phyloP scores from a whole-genome alignment of 2,888 invertebrate species.

The Harpagoxenus sublaevis region DNA sequence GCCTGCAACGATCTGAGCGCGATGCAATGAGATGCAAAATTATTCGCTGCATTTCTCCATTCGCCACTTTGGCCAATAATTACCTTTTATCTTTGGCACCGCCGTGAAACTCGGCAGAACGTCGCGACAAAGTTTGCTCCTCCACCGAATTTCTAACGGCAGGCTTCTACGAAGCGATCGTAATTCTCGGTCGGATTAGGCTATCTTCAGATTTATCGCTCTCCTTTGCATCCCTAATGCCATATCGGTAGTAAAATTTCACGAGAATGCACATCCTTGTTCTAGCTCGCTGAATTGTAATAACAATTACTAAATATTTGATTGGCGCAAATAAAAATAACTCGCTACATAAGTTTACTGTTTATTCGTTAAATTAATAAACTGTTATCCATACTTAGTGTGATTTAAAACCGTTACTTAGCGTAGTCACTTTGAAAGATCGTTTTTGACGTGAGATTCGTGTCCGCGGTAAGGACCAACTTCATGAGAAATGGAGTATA shows the following conservation, averaged over 20 bases:
- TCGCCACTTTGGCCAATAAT: conserved; percentile 27
- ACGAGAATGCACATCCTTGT: background rate
- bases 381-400: background rate
- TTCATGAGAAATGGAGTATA: background rate
- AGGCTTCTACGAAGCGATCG: conserved; percentile 7
- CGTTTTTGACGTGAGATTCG: background rate
- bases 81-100: conserved; percentile 21
- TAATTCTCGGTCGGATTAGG: conserved; percentile 27
- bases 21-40: conserved; percentile 34
- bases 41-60: conserved; percentile 25
- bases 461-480: background rate
- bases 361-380: background rate
- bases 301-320: background rate
- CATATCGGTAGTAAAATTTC: background rate
- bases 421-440: background rate
- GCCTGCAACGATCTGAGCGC: background rate
- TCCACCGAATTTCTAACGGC: conserved; percentile 2
- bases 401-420: background rate
- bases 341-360: background rate
- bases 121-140: conserved; percentile 13
- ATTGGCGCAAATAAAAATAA: background rate
- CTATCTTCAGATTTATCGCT: background rate
- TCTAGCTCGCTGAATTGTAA: background rate
- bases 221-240: background rate
- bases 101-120: conserved; percentile 21